Evolutionary conservation across 2,888 invertebrate species (phyloP).

Genomic region (Scotopteryx bipunctaria): DNA sequence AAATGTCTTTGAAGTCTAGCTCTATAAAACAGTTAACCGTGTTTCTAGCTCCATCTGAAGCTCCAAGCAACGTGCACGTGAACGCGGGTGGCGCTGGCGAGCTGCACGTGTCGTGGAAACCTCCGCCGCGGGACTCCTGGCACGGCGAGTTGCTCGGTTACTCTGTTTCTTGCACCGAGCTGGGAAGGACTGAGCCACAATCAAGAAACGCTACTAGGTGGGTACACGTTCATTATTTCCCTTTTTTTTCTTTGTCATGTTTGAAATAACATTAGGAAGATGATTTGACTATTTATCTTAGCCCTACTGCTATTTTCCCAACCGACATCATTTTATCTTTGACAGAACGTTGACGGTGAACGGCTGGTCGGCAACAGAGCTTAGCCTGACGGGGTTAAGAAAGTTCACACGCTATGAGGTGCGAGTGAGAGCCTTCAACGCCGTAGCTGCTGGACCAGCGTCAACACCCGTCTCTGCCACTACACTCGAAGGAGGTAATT

Average conservation of each 20-base stretch:
- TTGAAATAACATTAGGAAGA: no score
- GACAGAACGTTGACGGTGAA: constrained; percentile 84
- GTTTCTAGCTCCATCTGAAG: constrained; percentile 85
- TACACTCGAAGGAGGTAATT: constrained; percentile 88
- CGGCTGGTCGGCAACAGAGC: constrained; percentile 87
- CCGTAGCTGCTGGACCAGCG: constrained; percentile 90
- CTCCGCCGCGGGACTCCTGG: constrained; percentile 88
- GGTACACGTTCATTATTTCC: not conserved
- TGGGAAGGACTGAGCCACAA: constrained; percentile 71
- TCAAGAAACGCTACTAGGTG: constrained; percentile 65
- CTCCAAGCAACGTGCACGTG: constrained; percentile 86
- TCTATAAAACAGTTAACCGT: no score
- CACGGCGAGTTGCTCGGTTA: constrained; percentile 90
- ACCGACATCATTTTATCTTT: no score
- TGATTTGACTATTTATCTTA: not conserved
- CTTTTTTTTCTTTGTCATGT: no score
- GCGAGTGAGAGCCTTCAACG: constrained; percentile 91
- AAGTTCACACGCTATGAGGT: constrained; percentile 92
- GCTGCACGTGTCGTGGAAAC: constrained; percentile 89
- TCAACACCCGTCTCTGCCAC: constrained; percentile 87
- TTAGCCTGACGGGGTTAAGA: constrained; percentile 85
- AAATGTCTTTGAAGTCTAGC: no score
- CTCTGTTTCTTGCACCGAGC: constrained; percentile 87
- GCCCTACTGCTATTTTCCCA: no score
- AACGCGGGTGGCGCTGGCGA: constrained; percentile 88